Percentiles rank a stretch among this genome's conserved stretches.
Evolutionary conservation across 2,888 invertebrate genomes (phyloP).

Genomic region (Alcis repandata): DNA sequence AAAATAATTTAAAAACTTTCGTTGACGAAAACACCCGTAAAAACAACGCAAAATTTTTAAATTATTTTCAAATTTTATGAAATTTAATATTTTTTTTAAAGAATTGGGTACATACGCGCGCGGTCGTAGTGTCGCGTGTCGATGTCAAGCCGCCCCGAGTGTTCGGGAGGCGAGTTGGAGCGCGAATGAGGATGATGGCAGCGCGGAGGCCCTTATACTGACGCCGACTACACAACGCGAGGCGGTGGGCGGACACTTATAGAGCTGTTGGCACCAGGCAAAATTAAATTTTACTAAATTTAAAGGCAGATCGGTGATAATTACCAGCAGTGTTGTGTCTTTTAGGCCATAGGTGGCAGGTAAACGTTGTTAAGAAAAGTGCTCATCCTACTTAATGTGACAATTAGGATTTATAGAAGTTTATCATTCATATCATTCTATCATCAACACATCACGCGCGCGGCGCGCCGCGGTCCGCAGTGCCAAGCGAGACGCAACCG

Average conservation of each 20-base stretch:
- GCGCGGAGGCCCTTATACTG: slow-evolving; percentile 75
- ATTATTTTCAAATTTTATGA: slow-evolving; percentile 6
- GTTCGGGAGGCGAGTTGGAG: slow-evolving; percentile 71
- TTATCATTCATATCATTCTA: too few species aligned
- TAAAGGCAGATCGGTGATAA: too few species aligned
- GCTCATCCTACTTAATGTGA: too few species aligned
- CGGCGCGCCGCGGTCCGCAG: too few species aligned
- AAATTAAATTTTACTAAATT: background rate
- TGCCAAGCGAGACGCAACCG: too few species aligned
- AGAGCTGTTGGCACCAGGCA: slow-evolving; percentile 50
- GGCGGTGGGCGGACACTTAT: slow-evolving; percentile 71
- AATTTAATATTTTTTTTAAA: slow-evolving; percentile 11
- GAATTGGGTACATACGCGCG: slow-evolving; percentile 76
- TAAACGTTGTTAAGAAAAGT: too few species aligned
- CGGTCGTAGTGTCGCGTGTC: slow-evolving; percentile 64
- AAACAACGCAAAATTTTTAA: background rate
- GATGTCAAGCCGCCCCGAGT: slow-evolving; percentile 68
- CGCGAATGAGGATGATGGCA: slow-evolving; percentile 71
- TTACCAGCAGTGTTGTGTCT: too few species aligned
- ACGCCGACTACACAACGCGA: slow-evolving; percentile 53
- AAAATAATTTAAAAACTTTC: background rate
- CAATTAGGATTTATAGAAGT: too few species aligned
- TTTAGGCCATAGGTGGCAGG: too few species aligned
- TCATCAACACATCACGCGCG: too few species aligned
- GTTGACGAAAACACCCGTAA: background rate